Evolutionary conservation across 2,113 vertebrate genomes (phyloP).

Genomic region (Dendrocopos noguchii): DNA sequence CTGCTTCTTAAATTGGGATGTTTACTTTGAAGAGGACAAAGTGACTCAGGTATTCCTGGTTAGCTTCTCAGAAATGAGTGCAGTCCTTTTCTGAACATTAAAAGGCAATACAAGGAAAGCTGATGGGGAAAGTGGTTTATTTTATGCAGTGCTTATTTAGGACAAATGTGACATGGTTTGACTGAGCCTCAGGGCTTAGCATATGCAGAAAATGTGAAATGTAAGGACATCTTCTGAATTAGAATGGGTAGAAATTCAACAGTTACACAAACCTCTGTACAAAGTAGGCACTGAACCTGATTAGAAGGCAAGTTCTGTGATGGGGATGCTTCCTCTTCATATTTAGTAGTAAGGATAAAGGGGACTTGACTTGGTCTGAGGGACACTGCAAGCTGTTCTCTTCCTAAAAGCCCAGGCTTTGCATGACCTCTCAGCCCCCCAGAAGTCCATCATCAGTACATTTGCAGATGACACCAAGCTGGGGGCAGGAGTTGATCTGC

Average conservation of each 20-base stretch:
- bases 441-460: background rate
- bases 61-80: constrained; percentile 1
- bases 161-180: background rate
- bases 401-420: background rate
- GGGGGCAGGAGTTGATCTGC: too few species aligned
- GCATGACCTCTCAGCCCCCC: background rate
- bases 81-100: constrained; percentile 1
- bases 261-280: background rate
- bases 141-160: background rate
- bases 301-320: background rate
- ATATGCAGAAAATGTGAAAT: background rate
- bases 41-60: background rate
- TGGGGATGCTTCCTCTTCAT: background rate
- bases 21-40: constrained; percentile 10
- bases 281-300: background rate
- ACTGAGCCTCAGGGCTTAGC: background rate
- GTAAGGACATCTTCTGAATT: background rate
- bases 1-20: background rate
- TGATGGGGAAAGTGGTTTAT: background rate
- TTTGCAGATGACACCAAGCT: too few species aligned
- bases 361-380: background rate
- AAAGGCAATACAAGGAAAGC: constrained; percentile 3
- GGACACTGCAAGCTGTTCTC: background rate
- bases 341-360: background rate
- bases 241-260: background rate